A percentile compares a stretch with the other conserved stretches of the same genome.
Conservation (phyloP, 2,797 vertebrate genomes). For the Steatocranus sp. region DNA sequence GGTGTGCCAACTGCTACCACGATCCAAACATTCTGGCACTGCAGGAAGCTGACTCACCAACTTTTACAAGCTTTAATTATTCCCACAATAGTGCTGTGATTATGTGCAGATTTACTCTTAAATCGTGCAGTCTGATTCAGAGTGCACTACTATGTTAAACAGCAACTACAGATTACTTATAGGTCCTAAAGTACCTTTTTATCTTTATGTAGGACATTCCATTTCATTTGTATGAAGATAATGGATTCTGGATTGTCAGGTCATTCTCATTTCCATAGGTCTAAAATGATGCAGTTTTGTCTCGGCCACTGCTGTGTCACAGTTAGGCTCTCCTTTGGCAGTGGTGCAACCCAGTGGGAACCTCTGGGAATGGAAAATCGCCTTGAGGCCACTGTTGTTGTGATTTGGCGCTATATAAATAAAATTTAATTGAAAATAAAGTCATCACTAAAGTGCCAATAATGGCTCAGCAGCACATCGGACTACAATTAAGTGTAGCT, state of each 20-base stretch:
- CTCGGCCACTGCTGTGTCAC: rapidly evolving
- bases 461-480: not conserved
- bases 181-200: rapidly evolving
- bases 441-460: not conserved
- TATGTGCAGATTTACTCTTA: not conserved
- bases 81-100: not conserved
- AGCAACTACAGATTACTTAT: not conserved
- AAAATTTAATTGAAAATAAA: not conserved
- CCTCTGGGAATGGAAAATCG: not conserved
- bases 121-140: not conserved
- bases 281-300: not conserved
- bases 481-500: rapidly evolving
- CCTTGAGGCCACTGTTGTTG: too few species aligned
- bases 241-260: not conserved
- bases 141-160: not conserved
- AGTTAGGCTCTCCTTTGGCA: not conserved
- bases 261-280: rapidly evolving
- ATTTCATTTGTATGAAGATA: not conserved
- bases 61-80: not conserved
- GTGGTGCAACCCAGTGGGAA: not conserved
- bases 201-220: not conserved
- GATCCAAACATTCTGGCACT: not conserved
- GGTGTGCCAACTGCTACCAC: not conserved
- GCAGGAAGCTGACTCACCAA: not conserved
- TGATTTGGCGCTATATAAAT: too few species aligned